A percentile compares a stretch with the other conserved stretches of the same genome.
Evolutionary conservation across 2,113 vertebrate genomes (phyloP).

Genomic region (Epinephelus lanceolatus): DNA sequence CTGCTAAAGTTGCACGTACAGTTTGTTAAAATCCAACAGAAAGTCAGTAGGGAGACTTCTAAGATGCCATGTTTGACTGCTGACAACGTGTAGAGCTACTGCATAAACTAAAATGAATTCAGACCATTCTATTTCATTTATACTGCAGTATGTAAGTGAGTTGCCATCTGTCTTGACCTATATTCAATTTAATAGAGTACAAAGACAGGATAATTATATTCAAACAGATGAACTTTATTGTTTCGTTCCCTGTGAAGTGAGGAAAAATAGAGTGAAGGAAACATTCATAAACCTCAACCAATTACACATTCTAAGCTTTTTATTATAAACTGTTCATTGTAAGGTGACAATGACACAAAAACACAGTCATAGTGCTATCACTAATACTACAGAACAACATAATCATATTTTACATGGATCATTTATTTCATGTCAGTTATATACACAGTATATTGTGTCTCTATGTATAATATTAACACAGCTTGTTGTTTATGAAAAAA

Average conservation of each 20-base stretch:
- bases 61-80: background rate
- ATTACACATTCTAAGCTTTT: background rate
- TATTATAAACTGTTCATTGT: no score
- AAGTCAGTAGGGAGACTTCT: no score
- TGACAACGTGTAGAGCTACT: background rate
- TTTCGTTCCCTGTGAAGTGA: background rate
- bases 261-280: background rate
- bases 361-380: background rate
- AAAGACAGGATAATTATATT: no score
- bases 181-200: no score
- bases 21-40: background rate
- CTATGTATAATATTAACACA: background rate
- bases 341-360: no score
- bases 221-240: no score
- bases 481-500: background rate
- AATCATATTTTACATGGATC: background rate
- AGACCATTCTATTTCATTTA: background rate
- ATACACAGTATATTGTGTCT: background rate
- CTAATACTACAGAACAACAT: background rate
- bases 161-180: no score
- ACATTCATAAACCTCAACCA: background rate
- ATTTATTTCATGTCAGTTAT: background rate
- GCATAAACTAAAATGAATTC: background rate
- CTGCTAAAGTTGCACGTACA: no score
- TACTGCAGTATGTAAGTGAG: background rate